phyloP scores from a whole-genome alignment of 2,888 invertebrate species.

The Liodrosophila aerea region DNA sequence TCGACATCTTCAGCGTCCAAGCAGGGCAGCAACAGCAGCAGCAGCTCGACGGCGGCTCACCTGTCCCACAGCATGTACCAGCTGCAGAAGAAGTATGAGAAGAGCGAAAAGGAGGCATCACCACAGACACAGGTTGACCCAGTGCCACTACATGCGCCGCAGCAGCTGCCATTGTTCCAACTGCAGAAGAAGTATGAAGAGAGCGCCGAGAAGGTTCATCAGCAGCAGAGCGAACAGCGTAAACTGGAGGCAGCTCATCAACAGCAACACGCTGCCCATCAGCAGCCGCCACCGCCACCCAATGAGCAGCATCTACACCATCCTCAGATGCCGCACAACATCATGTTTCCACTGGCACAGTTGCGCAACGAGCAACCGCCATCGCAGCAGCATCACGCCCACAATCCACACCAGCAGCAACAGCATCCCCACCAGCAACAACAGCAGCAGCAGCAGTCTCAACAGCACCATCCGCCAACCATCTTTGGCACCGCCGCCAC shows the following conservation, averaged over 20 bases:
- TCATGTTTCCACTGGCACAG: conserved; percentile 80
- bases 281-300: conserved; percentile 80
- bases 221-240: conserved; percentile 79
- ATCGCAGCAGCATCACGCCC: conserved; percentile 77
- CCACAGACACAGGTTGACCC: conserved; percentile 79
- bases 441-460: conserved; percentile 53
- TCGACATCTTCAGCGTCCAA: conserved; percentile 62
- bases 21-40: conserved; percentile 63
- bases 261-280: conserved; percentile 73
- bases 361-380: conserved; percentile 79
- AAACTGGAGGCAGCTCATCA: conserved; percentile 78
- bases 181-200: conserved; percentile 81
- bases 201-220: conserved; percentile 79
- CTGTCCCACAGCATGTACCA: conserved; percentile 81
- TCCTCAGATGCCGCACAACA: conserved; percentile 81
- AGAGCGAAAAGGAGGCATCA: conserved; percentile 78
- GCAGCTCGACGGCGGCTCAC: conserved; percentile 59
- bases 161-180: conserved; percentile 79
- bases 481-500: conserved; percentile 76
- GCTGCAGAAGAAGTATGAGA: conserved; percentile 80
- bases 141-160: conserved; percentile 72
- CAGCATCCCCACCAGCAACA: conserved; percentile 74
- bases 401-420: conserved; percentile 79
- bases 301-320: conserved; percentile 81
- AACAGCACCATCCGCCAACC: conserved; percentile 77